phyloP scores from a whole-genome alignment of 1,140 invertebrate genomes.

The Anoplophora glabripennis region DNA sequence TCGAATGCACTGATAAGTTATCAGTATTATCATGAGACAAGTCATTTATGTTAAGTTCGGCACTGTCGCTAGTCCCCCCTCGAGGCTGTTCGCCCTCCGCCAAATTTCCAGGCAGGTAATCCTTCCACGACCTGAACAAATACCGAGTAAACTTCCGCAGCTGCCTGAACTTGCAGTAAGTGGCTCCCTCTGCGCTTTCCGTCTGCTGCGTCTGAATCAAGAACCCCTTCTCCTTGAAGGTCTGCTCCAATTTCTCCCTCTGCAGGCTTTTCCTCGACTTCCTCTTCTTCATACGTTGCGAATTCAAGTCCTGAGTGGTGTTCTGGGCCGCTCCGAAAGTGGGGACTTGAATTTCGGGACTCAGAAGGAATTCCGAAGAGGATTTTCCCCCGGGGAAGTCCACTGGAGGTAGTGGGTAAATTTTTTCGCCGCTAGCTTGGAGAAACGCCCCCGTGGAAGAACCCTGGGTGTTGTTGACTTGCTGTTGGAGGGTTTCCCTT shows the following conservation, averaged over 20 bases:
- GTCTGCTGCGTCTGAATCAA: conserved; percentile 89
- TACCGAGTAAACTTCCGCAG: conserved; percentile 88
- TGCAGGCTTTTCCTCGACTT: conserved; percentile 79
- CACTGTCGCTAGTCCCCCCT: conserved; percentile 10
- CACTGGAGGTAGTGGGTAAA: conserved; percentile 44
- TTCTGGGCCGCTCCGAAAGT: conserved; percentile 28
- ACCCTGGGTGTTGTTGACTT: conserved; percentile 47
- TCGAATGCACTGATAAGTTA: conserved; percentile 28
- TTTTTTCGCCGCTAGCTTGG: conserved; percentile 55
- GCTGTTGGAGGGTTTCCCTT: conserved; percentile 63
- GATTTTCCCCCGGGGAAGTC: conserved; percentile 34
- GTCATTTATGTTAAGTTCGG: conserved; percentile 11
- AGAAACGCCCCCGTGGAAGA: conserved; percentile 54
- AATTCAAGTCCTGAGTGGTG: conserved; percentile 34
- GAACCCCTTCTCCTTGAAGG: conserved; percentile 89
- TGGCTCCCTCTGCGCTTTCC: conserved; percentile 86
- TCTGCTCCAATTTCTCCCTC: conserved; percentile 84
- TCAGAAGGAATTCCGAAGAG: conserved; percentile 48
- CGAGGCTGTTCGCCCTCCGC: conserved; percentile 33
- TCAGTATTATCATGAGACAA: conserved; percentile 20
- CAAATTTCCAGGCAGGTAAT: conserved; percentile 81
- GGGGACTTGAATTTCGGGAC: conserved; percentile 48
- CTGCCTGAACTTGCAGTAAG: conserved; percentile 91
- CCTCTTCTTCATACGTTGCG: conserved; percentile 57
- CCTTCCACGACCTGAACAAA: conserved; percentile 88